These are phyloP conservation scores for Chaetophractus vellerosus DNA, from an alignment of 2,797 vertebrate species.

Conservation along the genomic window DNA sequence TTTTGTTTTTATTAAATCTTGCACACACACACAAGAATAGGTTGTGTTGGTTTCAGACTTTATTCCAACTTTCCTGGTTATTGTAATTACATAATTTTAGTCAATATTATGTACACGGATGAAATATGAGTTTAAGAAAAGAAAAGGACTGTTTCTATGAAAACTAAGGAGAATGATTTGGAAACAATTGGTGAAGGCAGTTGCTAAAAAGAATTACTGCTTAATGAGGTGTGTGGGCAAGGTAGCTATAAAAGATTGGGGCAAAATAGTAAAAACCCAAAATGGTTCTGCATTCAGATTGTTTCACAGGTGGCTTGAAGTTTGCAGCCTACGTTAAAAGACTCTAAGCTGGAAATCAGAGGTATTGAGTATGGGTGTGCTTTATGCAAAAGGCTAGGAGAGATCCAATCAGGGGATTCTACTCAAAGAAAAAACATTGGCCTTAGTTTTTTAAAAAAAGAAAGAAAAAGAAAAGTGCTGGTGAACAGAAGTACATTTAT, in stretches of 20 bases:
- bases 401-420: neutral
- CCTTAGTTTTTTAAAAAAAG: neutral
- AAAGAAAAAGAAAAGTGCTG: neutral
- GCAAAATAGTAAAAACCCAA: neutral
- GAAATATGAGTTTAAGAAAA: conserved; percentile 7
- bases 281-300: neutral
- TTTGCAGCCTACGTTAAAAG: neutral
- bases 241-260: neutral
- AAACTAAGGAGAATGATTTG: conserved; percentile 30
- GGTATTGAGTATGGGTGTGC: neutral
- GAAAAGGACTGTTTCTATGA: neutral
- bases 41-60: neutral
- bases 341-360: neutral
- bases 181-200: conserved; percentile 50
- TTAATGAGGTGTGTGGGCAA: conserved; percentile 5
- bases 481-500: neutral
- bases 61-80: conserved; percentile 33
- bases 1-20: too few species aligned
- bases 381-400: neutral
- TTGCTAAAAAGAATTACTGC: conserved; percentile 20
- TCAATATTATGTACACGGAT: conserved; percentile 13
- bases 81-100: conserved; percentile 36
- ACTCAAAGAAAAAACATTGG: neutral
- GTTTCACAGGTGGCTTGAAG: neutral
- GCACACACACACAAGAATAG: neutral